Evolutionary conservation across 2,113 vertebrate genomes (phyloP).

Genomic region (Cheirogaleus medius): DNA sequence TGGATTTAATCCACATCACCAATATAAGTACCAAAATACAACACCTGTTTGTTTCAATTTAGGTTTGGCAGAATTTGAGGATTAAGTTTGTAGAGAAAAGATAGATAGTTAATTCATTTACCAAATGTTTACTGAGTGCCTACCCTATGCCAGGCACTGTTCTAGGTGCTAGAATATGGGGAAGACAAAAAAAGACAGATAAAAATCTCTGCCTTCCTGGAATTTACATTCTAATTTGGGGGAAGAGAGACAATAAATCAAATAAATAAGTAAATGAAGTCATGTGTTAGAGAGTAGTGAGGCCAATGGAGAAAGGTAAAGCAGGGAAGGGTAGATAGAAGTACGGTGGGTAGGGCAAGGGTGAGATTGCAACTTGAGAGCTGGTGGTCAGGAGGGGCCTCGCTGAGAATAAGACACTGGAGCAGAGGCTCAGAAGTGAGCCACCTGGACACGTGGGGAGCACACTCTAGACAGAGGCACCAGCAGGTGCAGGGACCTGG

Average conservation of each 20-base stretch:
- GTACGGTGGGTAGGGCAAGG: not conserved
- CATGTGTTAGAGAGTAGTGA: not conserved
- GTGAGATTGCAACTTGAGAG: not conserved
- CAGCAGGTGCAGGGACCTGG: not conserved
- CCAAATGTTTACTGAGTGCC: not conserved
- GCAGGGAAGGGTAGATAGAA: not conserved
- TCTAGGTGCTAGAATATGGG: not conserved
- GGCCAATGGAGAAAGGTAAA: not conserved
- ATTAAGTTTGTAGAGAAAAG: not conserved
- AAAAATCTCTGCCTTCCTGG: not conserved
- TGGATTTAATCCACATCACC: not conserved
- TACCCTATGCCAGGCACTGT: not conserved
- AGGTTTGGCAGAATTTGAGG: slow-evolving; percentile 32
- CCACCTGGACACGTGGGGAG: not conserved
- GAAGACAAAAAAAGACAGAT: not conserved
- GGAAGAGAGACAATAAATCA: not conserved
- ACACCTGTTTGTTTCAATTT: not conserved
- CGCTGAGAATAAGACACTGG: not conserved
- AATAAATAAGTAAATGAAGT: not conserved
- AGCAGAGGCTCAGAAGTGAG: not conserved
- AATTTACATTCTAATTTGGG: not conserved
- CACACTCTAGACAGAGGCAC: not conserved
- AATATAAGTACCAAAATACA: not conserved
- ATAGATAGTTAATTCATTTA: not conserved
- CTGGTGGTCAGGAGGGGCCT: not conserved